These are phyloP conservation scores for Tethya wilhelma DNA, from an alignment of 37 sponge, comb jelly and placozoan species.

Conservation along the genomic window DNA sequence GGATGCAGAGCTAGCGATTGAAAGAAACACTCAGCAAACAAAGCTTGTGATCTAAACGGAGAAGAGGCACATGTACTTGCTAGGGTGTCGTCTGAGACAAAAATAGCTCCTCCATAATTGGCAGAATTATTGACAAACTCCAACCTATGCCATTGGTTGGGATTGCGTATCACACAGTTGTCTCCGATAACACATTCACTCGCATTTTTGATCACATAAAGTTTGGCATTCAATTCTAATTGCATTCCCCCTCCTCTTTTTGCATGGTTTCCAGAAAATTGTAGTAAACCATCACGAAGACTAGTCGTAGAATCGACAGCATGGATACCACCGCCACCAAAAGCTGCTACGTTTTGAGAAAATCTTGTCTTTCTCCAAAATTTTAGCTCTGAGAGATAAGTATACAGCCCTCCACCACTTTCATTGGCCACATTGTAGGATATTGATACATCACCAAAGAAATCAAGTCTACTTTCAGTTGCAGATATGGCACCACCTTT, in stretches of 20 bases:
- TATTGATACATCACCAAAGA: neutral
- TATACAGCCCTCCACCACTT: neutral
- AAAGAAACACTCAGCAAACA: neutral
- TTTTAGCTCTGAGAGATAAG: neutral
- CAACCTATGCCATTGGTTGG: too few relatives aligned
- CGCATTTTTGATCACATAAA: neutral
- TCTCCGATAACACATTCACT: neutral
- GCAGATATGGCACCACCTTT: neutral
- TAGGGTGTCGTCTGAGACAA: neutral
- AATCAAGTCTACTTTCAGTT: neutral
- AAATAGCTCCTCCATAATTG: neutral
- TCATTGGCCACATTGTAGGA: neutral
- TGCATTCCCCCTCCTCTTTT: neutral
- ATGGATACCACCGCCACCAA: neutral
- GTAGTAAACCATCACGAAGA: neutral
- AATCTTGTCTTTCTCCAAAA: neutral
- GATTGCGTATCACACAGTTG: too few relatives aligned
- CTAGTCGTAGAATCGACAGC: neutral
- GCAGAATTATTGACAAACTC: neutral
- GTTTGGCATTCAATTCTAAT: too few relatives aligned
- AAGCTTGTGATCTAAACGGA: neutral
- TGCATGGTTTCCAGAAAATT: neutral
- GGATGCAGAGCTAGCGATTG: neutral
- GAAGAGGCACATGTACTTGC: neutral
- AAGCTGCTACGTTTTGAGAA: neutral